Evolutionary conservation across 1,140 invertebrate genomes (phyloP).

Genomic region (Sitophilus oryzae): DNA sequence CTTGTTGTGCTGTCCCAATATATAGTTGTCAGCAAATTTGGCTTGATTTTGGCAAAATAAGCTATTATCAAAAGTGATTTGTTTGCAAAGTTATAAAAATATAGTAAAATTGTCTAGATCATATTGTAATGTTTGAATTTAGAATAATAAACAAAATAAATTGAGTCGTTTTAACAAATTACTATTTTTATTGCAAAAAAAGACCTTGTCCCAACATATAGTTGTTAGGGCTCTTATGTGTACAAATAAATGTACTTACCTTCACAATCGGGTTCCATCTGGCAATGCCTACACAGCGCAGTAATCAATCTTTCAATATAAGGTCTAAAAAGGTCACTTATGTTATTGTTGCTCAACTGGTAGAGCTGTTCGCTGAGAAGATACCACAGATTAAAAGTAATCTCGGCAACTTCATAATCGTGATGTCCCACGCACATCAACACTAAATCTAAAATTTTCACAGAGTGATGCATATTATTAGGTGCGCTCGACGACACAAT

Average conservation of each 20-base stretch:
- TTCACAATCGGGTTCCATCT: slow-evolving; percentile 86
- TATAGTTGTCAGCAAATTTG: too few relatives aligned
- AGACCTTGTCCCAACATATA: too few relatives aligned
- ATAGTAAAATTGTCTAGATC: too few relatives aligned
- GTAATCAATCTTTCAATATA: slow-evolving; percentile 85
- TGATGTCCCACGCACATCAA: slow-evolving; percentile 92
- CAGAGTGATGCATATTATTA: slow-evolving; percentile 66
- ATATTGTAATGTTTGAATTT: too few relatives aligned
- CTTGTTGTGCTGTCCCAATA: too few relatives aligned
- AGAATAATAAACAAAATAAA: too few relatives aligned
- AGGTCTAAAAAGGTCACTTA: slow-evolving; percentile 78
- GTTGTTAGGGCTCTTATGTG: too few relatives aligned
- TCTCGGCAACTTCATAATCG: slow-evolving; percentile 95
- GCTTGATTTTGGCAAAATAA: too few relatives aligned
- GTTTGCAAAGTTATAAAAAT: too few relatives aligned
- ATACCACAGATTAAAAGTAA: slow-evolving; percentile 97
- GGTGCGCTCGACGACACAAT: slow-evolving; percentile 59
- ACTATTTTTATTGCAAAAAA: too few relatives aligned
- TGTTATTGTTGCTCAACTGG: slow-evolving; percentile 71
- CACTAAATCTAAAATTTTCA: slow-evolving; percentile 83
- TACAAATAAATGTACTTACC: slow-evolving; percentile 36
- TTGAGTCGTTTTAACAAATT: too few relatives aligned
- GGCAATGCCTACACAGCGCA: slow-evolving; percentile 78
- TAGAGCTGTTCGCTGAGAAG: slow-evolving; percentile 90
- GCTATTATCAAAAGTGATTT: too few relatives aligned